Evolutionary conservation across 1,140 invertebrate species (phyloP), one percentile per base, ranked within the genome.

Genomic region (Euura saliciscinereae): DNA sequence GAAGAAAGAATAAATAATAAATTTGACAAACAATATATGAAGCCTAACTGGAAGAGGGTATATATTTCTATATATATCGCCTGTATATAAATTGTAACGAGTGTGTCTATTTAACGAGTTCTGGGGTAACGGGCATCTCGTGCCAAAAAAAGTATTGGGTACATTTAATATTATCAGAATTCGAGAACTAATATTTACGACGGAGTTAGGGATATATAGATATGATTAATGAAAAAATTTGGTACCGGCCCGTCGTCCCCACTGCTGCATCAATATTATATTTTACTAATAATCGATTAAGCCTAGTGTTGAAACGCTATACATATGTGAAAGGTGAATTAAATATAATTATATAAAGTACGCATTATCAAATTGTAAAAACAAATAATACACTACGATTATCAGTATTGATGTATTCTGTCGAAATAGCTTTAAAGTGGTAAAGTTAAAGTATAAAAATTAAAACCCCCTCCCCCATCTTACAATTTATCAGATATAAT

Each of bases 101-200:
- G 81, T 79, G 81, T 83, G 80, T 85, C 83, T 69, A 44, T 44
- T 13, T 42, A 7, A 79, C 77, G 80, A 59, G 51, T 5, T 59
- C 51, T 59, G 51, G 51, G 51, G 51, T 6, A 59, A 59, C 51
- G 51, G 51, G 51, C 51, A 59, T 59, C 51, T 59, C 13, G 51
- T 59, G 51, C 51, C 51, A 59, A 59, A 59, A 11, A 28, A n/a
- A 59, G 51, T 59, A 59, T 59, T 59, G 51, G 51, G 51, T 59
- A 6, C 10, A 59, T 59, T 28, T 3, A 6, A 11, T 59, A 59
- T 59, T 59, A 59, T n/a, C 51, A 28, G 28, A 28, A 28, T 59
- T 11, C 13, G 6, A 3, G 13, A 59, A 11, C 10, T 59, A 59
- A 59, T 59, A 59, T 28, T 28, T 28, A 28, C 28, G 28, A 28